Conservation (phyloP, 2,888 invertebrate genomes). For the Mythimna albipuncta region DNA sequence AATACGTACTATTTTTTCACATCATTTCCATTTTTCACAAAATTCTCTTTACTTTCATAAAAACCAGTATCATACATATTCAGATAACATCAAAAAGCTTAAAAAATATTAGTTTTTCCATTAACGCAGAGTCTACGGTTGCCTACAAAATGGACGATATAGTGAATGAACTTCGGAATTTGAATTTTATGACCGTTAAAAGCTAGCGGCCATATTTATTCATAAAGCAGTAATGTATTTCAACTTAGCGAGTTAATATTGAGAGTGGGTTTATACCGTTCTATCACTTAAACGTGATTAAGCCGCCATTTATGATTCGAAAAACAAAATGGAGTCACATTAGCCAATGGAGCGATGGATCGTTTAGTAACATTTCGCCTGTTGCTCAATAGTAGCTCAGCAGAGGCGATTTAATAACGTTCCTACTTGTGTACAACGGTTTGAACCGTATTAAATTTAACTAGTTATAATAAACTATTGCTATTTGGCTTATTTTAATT, state of each 20-base stretch:
- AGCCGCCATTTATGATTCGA: slow-evolving; percentile 28
- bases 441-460: background rate
- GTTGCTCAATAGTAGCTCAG: background rate
- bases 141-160: slow-evolving; percentile 44
- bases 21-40: background rate
- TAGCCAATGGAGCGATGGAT: slow-evolving; percentile 8
- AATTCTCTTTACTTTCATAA: background rate
- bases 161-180: slow-evolving; percentile 50
- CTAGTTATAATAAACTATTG: background rate
- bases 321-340: slow-evolving; percentile 20
- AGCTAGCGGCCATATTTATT: slow-evolving; percentile 55
- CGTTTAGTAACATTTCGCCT: background rate
- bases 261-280: slow-evolving; percentile 38
- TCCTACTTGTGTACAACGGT: background rate
- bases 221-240: slow-evolving; percentile 57
- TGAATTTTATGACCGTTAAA: slow-evolving; percentile 51
- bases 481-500: no score
- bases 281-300: slow-evolving; percentile 31
- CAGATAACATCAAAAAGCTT: slow-evolving; percentile 35
- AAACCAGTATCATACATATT: slow-evolving; percentile 2
- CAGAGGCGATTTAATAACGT: background rate
- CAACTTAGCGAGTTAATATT: slow-evolving; percentile 46
- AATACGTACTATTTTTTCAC: background rate
- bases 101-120: slow-evolving; percentile 52
- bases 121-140: slow-evolving; percentile 22